Conservation (phyloP, 2,888 invertebrate genomes). For the Callosobruchus maculatus region DNA sequence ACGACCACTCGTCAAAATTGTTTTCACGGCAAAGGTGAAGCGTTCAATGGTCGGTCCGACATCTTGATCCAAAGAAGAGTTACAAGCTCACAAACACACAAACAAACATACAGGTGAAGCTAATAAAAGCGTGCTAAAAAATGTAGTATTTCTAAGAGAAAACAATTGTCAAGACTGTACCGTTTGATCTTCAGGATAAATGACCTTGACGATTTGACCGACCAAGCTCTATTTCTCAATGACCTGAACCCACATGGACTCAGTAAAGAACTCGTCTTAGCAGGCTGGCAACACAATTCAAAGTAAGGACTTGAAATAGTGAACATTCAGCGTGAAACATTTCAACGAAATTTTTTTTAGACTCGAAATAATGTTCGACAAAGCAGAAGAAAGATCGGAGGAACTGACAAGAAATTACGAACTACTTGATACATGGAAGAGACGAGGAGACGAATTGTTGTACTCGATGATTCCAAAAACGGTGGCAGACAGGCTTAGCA, state of each 20-base stretch:
- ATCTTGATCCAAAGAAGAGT: too few relatives aligned
- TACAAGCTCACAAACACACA: too few relatives aligned
- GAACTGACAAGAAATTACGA: conserved; percentile 74
- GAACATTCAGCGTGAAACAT: neutral
- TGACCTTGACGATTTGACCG: conserved; percentile 74
- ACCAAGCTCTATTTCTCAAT: conserved; percentile 72
- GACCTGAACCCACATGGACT: conserved; percentile 81
- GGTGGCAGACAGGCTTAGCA: conserved; percentile 73
- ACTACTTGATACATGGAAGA: conserved; percentile 78
- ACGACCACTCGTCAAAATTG: too few relatives aligned
- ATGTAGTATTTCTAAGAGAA: too few relatives aligned
- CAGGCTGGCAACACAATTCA: conserved; percentile 80
- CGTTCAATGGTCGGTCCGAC: too few relatives aligned
- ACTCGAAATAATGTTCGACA: conserved; percentile 74
- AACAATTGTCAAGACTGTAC: too few relatives aligned
- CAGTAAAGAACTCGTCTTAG: conserved; percentile 74
- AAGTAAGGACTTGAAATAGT: conserved; percentile 43
- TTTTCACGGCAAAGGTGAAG: too few relatives aligned
- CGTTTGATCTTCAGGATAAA: conserved; percentile 60
- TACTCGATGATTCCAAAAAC: conserved; percentile 88
- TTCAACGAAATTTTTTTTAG: conserved; percentile 37
- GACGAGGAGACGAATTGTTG: conserved; percentile 75
- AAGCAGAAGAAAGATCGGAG: conserved; percentile 71
- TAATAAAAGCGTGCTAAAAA: too few relatives aligned
- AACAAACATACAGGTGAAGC: too few relatives aligned